These are phyloP conservation scores for Aphidius gifuensis DNA, from an alignment of 1,140 invertebrate species.

Conservation along the genomic window DNA sequence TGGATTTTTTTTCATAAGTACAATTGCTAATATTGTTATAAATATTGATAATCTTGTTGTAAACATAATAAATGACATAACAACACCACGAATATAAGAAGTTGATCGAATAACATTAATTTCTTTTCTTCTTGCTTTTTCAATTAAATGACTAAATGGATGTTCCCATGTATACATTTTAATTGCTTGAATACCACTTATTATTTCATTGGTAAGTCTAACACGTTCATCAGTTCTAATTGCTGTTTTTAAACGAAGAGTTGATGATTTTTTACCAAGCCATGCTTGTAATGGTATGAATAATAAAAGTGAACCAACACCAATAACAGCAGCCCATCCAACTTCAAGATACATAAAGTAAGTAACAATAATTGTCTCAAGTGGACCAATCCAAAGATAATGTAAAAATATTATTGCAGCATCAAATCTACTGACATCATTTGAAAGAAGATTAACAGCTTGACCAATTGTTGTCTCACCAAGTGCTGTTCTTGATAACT, in stretches of 20 bases:
- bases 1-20: conserved; percentile 48
- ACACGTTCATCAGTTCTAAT: conserved; percentile 78
- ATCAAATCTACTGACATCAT: conserved; percentile 75
- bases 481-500: conserved; percentile 63
- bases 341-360: conserved; percentile 75
- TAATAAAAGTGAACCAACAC: conserved; percentile 73
- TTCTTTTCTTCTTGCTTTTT: conserved; percentile 58
- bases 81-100: conserved; percentile 66
- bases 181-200: conserved; percentile 74
- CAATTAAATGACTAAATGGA: conserved; percentile 71
- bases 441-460: conserved; percentile 84
- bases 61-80: conserved; percentile 67
- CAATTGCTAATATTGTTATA: conserved; percentile 73
- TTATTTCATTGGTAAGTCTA: conserved; percentile 79
- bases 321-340: conserved; percentile 70
- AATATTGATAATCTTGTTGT: conserved; percentile 77
- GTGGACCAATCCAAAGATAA: conserved; percentile 70
- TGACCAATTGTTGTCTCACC: conserved; percentile 78
- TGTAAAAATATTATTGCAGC: conserved; percentile 64
- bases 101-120: conserved; percentile 66
- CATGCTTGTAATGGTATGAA: conserved; percentile 82
- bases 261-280: conserved; percentile 63
- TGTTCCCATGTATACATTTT: conserved; percentile 93
- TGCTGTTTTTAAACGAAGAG: conserved; percentile 59
- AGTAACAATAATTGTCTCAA: conserved; percentile 72